Conservation (phyloP, 2,113 vertebrate genomes). For the Gambusia holbrooki region DNA sequence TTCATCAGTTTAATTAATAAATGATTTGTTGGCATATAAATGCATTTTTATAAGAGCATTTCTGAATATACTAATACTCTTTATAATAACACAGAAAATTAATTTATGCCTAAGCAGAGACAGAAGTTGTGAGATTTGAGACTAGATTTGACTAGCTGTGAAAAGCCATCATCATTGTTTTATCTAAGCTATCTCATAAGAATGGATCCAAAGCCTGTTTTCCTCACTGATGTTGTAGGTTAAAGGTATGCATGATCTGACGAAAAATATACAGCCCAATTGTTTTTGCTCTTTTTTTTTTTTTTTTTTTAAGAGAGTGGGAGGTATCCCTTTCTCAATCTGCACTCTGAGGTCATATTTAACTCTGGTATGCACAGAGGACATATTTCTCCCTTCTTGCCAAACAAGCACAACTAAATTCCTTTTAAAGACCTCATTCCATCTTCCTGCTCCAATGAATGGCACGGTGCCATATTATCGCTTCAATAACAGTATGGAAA, state of each 20-base stretch:
- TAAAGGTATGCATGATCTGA: neutral
- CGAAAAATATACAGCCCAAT: conserved; percentile 3
- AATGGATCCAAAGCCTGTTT: neutral
- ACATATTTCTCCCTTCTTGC: conserved; percentile 18
- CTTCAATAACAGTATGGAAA: conserved; percentile 1
- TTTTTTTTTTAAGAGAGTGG: neutral
- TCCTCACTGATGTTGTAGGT: neutral
- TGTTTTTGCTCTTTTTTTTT: neutral
- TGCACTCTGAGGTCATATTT: conserved; percentile 38
- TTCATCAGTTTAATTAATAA: neutral
- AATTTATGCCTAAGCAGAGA: neutral
- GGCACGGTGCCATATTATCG: conserved; percentile 6
- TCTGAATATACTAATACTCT: neutral
- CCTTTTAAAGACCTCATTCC: conserved; percentile 37
- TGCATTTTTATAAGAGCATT: too few relatives aligned
- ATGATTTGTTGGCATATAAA: neutral
- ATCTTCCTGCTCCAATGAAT: conserved; percentile 18
- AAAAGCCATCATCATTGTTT: neutral
- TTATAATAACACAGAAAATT: neutral
- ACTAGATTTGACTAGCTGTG: neutral
- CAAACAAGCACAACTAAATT: conserved; percentile 57
- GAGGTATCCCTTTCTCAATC: conserved; percentile 8
- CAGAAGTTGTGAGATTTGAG: neutral
- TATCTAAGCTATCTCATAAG: neutral
- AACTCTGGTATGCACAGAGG: conserved; percentile 46